Evolutionary conservation across 2,888 invertebrate species (phyloP).

Genomic region (Lithophane socia): DNA sequence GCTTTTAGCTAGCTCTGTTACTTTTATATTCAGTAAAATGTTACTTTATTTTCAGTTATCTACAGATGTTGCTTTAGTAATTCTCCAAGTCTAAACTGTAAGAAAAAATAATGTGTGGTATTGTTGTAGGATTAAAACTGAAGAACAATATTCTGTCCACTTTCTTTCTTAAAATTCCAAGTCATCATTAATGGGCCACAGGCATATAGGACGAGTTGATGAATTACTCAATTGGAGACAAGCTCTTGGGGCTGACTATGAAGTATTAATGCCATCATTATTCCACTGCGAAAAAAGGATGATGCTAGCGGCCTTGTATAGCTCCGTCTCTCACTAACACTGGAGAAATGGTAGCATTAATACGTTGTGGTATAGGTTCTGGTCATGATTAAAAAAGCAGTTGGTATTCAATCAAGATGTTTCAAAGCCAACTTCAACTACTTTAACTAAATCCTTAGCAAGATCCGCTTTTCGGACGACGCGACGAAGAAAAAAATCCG

Average conservation of each 20-base stretch:
- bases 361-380: not conserved
- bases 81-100: not conserved
- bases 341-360: too few species aligned
- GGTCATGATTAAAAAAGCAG: constrained; percentile 33
- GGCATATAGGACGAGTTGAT: too few species aligned
- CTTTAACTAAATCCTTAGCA: constrained; percentile 13
- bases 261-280: too few species aligned
- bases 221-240: too few species aligned
- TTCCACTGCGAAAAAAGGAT: too few species aligned
- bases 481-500: constrained; percentile 6
- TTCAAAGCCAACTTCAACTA: constrained; percentile 21
- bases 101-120: not conserved
- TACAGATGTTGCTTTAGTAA: not conserved
- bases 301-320: too few species aligned
- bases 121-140: not conserved
- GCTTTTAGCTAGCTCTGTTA: constrained; percentile 35
- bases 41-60: constrained; percentile 11
- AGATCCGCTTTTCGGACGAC: not conserved
- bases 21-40: constrained; percentile 20
- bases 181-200: not conserved
- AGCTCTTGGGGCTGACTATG: too few species aligned
- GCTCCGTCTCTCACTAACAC: too few species aligned
- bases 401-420: constrained; percentile 21
- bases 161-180: not conserved
- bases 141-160: not conserved